Evolutionary conservation across 2,888 invertebrate species (phyloP), one percentile per base, ranked within the genome.

Genomic region (Synergus japonicus): DNA sequence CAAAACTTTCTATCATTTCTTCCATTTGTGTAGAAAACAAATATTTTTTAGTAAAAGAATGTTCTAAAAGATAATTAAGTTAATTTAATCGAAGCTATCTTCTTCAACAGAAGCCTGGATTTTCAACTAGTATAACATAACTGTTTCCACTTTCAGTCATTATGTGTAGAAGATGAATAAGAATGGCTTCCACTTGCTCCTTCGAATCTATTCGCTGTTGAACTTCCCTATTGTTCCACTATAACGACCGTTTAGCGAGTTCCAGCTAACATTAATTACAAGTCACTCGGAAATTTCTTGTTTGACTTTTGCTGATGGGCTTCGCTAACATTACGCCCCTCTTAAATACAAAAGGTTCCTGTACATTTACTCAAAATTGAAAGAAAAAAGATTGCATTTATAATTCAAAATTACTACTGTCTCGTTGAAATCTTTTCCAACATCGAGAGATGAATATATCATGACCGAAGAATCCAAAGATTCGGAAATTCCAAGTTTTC

Each of bases 181-280:
- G 69, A 73, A 65, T 49, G 15, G 54, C 7, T 49, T 73, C 37
- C 22, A 73, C 37, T 73, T 73, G 15, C 49, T 49, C n/a, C 49
- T 73, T 73, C 29, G 37, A 54, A 54, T 73, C 54, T 49, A 73
- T 54, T 54, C 69, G 46, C 49, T 73, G 69, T 73, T 73, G 29
- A 73, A 73, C 69, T 73, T 49, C n/a, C 22, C 69, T 73, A 73
- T 73, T 73, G 69, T 73, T 73, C 22, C 49, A 73, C n/a, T 49
- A 15, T 73, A 73, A 54, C 13, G 49, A 73, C 29, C 69, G 49
- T 73, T 73, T 73, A 73, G 69, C 46, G 29, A 73, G 69, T 73
- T 73, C n/a, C 49, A 73, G 49, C 49, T 37, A 29, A 49, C 22
- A 49, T 46, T 73, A 73, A 73, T 73, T 73, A 49, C 37, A 54